These are phyloP conservation scores for Drosophila pseudotalamancana DNA, from an alignment of 2,888 invertebrate genomes.

Conservation along the genomic window DNA sequence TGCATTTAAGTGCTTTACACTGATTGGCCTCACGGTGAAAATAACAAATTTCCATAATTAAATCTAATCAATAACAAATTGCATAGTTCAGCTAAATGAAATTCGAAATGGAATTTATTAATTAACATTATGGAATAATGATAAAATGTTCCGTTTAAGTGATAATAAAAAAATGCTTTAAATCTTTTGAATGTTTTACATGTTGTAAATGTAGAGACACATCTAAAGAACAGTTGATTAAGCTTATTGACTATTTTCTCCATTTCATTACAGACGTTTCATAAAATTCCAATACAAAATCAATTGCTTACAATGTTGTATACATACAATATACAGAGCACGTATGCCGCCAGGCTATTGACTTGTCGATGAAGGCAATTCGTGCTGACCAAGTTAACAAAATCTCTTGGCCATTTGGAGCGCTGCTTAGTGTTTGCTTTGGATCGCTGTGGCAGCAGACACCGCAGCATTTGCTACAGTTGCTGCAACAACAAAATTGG, in stretches of 20 bases:
- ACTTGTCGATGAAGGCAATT: neutral
- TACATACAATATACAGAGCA: no score
- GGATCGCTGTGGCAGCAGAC: neutral
- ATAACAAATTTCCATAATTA: slow-evolving; percentile 20
- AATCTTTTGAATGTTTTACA: neutral
- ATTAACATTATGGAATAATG: neutral
- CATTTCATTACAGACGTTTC: no score
- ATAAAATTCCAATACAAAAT: no score
- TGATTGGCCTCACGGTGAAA: slow-evolving; percentile 5
- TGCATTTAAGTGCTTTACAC: slow-evolving; percentile 11
- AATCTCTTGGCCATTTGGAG: neutral
- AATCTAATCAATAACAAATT: slow-evolving; percentile 21
- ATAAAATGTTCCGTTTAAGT: neutral
- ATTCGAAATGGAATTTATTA: slow-evolving; percentile 6
- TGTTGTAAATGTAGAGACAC: no score
- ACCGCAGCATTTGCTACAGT: slow-evolving; percentile 6
- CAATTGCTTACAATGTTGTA: neutral
- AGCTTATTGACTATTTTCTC: no score
- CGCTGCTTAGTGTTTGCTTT: neutral
- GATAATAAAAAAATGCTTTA: neutral
- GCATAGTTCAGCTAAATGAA: slow-evolving; percentile 2
- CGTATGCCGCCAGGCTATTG: neutral
- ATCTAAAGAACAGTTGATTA: no score
- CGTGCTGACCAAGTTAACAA: neutral
- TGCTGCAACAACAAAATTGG: slow-evolving; percentile 46